These are phyloP conservation scores for Hippasteria phrygiana DNA, from an alignment of 53 echinoderm and acorn worm genomes.

Conservation along the genomic window DNA sequence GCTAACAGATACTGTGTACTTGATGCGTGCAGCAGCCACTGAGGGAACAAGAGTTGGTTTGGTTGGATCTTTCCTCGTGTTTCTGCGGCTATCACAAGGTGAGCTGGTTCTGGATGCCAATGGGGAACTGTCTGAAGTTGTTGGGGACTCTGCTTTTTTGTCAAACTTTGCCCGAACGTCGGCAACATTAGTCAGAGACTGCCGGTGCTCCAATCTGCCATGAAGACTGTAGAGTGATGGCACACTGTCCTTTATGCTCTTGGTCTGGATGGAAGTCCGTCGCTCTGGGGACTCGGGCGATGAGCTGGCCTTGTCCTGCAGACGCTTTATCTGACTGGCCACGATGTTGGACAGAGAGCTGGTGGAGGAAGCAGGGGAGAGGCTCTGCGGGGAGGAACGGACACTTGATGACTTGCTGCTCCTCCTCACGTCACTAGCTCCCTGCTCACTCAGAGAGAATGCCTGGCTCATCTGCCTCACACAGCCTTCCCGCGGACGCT, in stretches of 20 bases:
- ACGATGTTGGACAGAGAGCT: slow-evolving; percentile 83
- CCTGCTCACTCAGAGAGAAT: slow-evolving; percentile 66
- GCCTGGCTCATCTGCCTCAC: slow-evolving; percentile 93
- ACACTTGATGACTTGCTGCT: slow-evolving; percentile 73
- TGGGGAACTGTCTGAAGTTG: slow-evolving; percentile 39
- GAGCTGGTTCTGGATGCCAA: slow-evolving; percentile 21
- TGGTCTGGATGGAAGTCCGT: slow-evolving; percentile 40
- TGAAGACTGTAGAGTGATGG: slow-evolving; percentile 59
- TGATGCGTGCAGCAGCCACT: slow-evolving; percentile 62
- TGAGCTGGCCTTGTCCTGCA: slow-evolving; percentile 70
- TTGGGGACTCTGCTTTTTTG: slow-evolving; percentile 30
- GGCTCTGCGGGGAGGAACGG: slow-evolving; percentile 83
- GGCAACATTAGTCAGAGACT: slow-evolving; percentile 83
- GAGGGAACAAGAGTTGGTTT: slow-evolving; percentile 50
- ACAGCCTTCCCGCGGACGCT: slow-evolving; percentile 84
- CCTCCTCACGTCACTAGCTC: slow-evolving; percentile 50
- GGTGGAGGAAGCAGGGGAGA: slow-evolving; percentile 95
- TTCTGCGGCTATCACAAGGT: not conserved
- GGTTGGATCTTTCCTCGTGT: slow-evolving; percentile 15
- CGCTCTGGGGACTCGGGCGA: slow-evolving; percentile 46
- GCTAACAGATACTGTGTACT: slow-evolving; percentile 66
- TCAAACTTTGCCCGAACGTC: slow-evolving; percentile 89
- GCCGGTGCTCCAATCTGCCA: slow-evolving; percentile 71
- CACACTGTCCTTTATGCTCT: slow-evolving; percentile 28
- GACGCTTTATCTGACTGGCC: slow-evolving; percentile 80